A percentile compares a stretch with the other conserved stretches of the same genome.
phyloP scores from a whole-genome alignment of 2,113 vertebrate species.

The Abramis brama region DNA sequence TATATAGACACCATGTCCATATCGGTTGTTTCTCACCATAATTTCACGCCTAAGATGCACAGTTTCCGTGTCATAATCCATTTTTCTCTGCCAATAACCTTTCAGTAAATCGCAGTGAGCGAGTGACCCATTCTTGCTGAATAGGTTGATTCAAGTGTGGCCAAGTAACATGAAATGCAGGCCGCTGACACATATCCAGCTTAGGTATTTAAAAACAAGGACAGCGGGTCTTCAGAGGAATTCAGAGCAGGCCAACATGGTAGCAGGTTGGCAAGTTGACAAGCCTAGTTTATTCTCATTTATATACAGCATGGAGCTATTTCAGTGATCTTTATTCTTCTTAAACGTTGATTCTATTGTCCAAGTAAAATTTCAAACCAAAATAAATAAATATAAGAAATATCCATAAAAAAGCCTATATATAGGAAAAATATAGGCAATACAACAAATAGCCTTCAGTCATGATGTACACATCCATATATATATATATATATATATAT shows the following conservation, averaged over 20 bases:
- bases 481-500: background rate
- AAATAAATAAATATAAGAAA: background rate
- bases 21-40: constrained; percentile 9
- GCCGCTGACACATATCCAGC: background rate
- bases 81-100: background rate
- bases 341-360: background rate
- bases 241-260: background rate
- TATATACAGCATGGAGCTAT: background rate
- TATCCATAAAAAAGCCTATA: background rate
- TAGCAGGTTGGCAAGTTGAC: too few species aligned
- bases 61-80: background rate
- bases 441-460: background rate
- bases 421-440: background rate
- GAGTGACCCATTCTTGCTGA: background rate
- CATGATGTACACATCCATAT: background rate
- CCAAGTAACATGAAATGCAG: constrained; percentile 13
- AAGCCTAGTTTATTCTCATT: background rate
- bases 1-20: background rate
- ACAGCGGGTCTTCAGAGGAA: background rate
- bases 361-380: background rate
- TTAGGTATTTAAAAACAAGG: background rate
- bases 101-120: background rate
- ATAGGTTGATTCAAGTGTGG: background rate
- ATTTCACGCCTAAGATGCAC: background rate
- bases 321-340: background rate